Conservation (phyloP, 2,888 invertebrate genomes). For the Epirrhoe alternata region DNA sequence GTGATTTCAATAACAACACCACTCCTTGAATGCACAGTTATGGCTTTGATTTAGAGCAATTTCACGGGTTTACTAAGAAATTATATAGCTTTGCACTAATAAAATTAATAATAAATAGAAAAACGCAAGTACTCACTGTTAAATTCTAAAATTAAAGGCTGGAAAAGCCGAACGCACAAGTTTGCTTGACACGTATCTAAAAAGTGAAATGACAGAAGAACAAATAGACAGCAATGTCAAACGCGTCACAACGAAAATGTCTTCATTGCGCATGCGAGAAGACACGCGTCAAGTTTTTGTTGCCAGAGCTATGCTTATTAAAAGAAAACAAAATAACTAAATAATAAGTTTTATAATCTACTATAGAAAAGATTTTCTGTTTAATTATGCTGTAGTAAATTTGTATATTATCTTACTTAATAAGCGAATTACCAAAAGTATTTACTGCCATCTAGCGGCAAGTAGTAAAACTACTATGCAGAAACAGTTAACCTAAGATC, state of each 20-base stretch:
- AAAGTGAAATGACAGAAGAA: slow-evolving; percentile 71
- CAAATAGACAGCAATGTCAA: no score
- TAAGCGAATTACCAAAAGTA: no score
- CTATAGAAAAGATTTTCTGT: no score
- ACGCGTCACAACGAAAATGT: slow-evolving; percentile 57
- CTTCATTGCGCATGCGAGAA: slow-evolving; percentile 48
- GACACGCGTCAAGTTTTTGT: slow-evolving; percentile 60
- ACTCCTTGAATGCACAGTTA: slow-evolving; percentile 41
- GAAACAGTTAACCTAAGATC: neutral
- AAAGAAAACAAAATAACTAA: neutral
- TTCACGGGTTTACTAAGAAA: slow-evolving; percentile 10
- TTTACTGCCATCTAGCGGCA: slow-evolving; percentile 18
- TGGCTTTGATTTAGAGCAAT: slow-evolving; percentile 14
- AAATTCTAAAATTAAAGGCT: slow-evolving; percentile 79
- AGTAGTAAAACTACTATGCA: slow-evolving; percentile 18
- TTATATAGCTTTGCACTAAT: slow-evolving; percentile 24
- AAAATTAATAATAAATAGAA: slow-evolving; percentile 32
- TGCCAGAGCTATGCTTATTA: slow-evolving; percentile 36
- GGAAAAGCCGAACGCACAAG: slow-evolving; percentile 74
- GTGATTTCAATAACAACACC: slow-evolving; percentile 41
- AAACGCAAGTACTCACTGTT: slow-evolving; percentile 73
- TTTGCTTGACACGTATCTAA: slow-evolving; percentile 81
- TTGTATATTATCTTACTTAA: no score
- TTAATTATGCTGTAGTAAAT: no score
- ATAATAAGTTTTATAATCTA: no score